Evolutionary conservation across 1,140 invertebrate genomes (phyloP), one percentile per base, ranked within the genome.

Genomic region (Metopolophium dirhodum): DNA sequence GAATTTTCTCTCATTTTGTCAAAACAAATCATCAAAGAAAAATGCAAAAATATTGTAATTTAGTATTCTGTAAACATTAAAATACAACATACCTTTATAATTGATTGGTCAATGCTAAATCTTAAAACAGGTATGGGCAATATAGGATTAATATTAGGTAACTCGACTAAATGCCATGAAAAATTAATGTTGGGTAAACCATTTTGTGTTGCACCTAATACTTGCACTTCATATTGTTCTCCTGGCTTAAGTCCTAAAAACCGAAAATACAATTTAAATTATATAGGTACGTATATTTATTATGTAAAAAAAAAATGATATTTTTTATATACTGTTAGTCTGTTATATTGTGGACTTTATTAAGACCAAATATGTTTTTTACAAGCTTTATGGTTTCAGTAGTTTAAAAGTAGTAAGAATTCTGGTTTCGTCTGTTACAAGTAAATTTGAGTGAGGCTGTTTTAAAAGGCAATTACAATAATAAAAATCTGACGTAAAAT

Each of bases 151-250:
- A 83, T 51, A 51, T 8, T 6, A 7, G 91, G 82, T 35, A 92
- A 14, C 18, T 85, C 82, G 30, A 92, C n/a, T 30, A 92, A 83
- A 51, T 92, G 82, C 91, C 91, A 92, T 26, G 91, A 54, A 54
- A 92, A 92, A 85, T 92, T 82, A 51, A 96, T 93, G 89, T 95
- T 95, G 49, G 96, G 95, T 95, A 95, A 96, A 85, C 96, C 96
- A 94, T 95, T 94, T 93, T 95, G 94, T 26, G 96, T 96, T 93
- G 95, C 96, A 30, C 96, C 96, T 91, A 96, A 94, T 57, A 97
- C 96, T 82, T 96, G 95, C 68, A 97, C 95, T 94, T 96, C 96
- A 94, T 97, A 97, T 93, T 95, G 95, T 93, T 95, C 95, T 92
- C 96, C 96, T 41, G 96, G 95, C 90, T 94, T 95, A 90, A 97